phyloP scores from a whole-genome alignment of 2,113 vertebrate species.

The Amphiprion ocellaris region DNA sequence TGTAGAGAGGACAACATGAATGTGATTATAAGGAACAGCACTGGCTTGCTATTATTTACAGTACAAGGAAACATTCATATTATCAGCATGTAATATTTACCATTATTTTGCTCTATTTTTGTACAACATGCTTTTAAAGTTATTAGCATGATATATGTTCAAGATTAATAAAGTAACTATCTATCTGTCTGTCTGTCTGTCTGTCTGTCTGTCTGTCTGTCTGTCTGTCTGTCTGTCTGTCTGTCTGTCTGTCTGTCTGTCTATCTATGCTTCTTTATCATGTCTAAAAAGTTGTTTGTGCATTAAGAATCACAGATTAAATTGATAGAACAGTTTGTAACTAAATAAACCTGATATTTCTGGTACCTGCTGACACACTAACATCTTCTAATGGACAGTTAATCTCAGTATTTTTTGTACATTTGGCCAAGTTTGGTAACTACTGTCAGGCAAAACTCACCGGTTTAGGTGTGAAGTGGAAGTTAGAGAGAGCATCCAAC shows the following conservation, averaged over 20 bases:
- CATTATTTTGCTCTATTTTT: not conserved
- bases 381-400: too few species aligned
- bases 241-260: too few species aligned
- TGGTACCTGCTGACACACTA: too few species aligned
- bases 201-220: too few species aligned
- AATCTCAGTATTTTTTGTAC: not conserved
- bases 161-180: too few species aligned
- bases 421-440: not conserved
- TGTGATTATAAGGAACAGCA: not conserved
- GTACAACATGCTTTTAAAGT: not conserved
- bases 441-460: conserved; percentile 82
- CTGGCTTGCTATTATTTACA: too few species aligned
- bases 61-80: not conserved
- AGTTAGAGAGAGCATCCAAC: conserved; percentile 96
- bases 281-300: too few species aligned
- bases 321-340: not conserved
- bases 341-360: too few species aligned
- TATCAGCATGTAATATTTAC: not conserved
- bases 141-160: too few species aligned
- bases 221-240: too few species aligned
- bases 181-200: too few species aligned
- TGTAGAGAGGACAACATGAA: conserved; percentile 66
- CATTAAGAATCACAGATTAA: not conserved
- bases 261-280: too few species aligned
- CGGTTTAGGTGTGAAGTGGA: conserved; percentile 96